phyloP scores from a whole-genome alignment of 2,797 vertebrate genomes.

The Catharus ustulatus region DNA sequence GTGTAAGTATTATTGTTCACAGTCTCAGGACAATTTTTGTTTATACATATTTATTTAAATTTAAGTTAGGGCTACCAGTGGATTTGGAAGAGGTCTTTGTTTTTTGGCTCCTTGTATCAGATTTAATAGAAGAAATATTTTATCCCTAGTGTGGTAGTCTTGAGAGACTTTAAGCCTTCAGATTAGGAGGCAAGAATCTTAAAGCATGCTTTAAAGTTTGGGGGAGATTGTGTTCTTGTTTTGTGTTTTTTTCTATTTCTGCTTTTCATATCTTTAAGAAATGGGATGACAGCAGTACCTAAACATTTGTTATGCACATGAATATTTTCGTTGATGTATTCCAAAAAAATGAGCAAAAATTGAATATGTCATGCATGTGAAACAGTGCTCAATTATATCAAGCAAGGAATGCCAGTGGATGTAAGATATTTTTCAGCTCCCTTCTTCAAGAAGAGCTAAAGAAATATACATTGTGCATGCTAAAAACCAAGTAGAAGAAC shows the following conservation, averaged over 20 bases:
- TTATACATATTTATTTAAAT: neutral
- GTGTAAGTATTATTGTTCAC: neutral
- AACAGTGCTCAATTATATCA: neutral
- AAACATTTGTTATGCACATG: neutral
- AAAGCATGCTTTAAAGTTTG: neutral
- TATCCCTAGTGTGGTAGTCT: neutral
- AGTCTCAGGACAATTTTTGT: neutral
- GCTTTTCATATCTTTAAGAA: neutral
- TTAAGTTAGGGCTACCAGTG: neutral
- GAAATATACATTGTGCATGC: neutral
- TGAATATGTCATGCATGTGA: neutral
- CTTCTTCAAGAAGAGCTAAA: neutral
- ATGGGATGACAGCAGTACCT: neutral
- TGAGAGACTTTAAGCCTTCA: neutral
- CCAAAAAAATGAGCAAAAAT: neutral
- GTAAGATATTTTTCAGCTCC: neutral
- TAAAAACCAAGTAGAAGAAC: neutral
- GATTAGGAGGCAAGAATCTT: neutral
- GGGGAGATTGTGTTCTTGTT: accelerated
- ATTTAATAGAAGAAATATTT: neutral
- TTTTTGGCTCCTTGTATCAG: neutral
- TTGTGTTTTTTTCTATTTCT: neutral
- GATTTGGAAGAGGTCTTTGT: neutral
- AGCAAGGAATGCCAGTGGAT: neutral
- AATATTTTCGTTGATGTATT: neutral